phyloP scores from a whole-genome alignment of 2,113 vertebrate species.

The Scopus umbretta region DNA sequence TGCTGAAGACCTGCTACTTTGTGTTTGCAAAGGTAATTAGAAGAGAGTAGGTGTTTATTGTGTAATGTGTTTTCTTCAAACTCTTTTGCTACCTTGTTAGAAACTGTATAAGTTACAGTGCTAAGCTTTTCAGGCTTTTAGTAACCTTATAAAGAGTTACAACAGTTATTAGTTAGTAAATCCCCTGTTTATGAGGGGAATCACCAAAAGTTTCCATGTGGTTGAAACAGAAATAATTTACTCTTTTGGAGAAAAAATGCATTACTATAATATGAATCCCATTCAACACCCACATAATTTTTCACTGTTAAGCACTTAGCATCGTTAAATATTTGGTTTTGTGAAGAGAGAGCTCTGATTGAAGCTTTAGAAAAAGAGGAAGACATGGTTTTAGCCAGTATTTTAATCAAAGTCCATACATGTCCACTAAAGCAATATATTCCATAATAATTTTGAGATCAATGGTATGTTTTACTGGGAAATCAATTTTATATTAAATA shows the following conservation, averaged over 20 bases:
- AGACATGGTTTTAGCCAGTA: neutral
- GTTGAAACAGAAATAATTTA: constrained; percentile 2
- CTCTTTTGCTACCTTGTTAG: neutral
- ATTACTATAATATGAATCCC: neutral
- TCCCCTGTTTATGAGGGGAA: neutral
- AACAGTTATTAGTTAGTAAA: neutral
- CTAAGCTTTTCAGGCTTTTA: neutral
- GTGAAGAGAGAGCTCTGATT: neutral
- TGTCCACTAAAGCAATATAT: neutral
- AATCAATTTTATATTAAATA: neutral
- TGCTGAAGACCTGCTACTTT: neutral
- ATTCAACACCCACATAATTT: neutral
- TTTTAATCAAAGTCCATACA: neutral
- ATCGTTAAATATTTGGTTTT: neutral
- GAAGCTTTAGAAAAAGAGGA: neutral
- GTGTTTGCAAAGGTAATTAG: neutral
- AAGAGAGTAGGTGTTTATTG: neutral
- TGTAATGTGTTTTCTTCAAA: neutral
- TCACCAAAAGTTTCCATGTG: neutral
- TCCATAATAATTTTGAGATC: neutral
- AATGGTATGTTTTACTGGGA: neutral
- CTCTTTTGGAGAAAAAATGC: neutral
- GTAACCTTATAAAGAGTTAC: neutral
- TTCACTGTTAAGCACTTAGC: neutral
- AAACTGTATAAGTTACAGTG: neutral